phyloP scores from a whole-genome alignment of 2,888 invertebrate species.

The Chromoteleia sp. region DNA sequence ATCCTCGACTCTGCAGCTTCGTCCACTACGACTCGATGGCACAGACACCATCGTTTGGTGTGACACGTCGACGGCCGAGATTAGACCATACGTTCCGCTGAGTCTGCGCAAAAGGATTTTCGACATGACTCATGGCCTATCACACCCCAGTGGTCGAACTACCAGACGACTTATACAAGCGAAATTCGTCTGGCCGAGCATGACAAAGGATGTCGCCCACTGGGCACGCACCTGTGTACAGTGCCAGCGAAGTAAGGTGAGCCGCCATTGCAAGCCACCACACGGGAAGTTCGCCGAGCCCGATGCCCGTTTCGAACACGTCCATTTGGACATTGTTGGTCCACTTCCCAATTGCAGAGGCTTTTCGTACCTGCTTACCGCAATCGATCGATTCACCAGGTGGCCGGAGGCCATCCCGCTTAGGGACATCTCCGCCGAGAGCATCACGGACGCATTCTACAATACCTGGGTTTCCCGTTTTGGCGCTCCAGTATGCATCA shows the following conservation, averaged over 20 bases:
- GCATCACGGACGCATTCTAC: not conserved
- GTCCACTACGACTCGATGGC: not conserved
- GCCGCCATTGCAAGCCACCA: not conserved
- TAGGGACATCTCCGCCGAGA: not conserved
- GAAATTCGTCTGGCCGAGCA: constrained; percentile 4
- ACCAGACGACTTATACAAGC: not conserved
- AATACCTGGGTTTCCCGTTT: not conserved
- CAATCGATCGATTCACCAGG: not conserved
- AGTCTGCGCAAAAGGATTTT: not conserved
- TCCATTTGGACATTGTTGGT: constrained; percentile 79
- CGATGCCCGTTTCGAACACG: constrained; percentile 74
- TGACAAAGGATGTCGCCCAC: not conserved
- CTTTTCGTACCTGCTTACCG: no score
- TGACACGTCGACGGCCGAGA: no score
- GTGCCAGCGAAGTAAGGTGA: not conserved
- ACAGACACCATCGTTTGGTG: not conserved
- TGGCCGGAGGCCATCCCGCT: constrained; percentile 7
- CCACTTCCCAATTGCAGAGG: not conserved
- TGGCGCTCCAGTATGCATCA: not conserved
- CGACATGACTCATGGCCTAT: not conserved
- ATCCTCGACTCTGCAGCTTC: not conserved
- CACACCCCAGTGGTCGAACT: constrained; percentile 17
- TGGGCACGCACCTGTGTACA: not conserved
- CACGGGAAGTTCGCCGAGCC: constrained; percentile 54
- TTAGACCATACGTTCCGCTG: constrained; percentile 43